phyloP scores from a whole-genome alignment of 2,113 vertebrate genomes.

The Lophius piscatorius region DNA sequence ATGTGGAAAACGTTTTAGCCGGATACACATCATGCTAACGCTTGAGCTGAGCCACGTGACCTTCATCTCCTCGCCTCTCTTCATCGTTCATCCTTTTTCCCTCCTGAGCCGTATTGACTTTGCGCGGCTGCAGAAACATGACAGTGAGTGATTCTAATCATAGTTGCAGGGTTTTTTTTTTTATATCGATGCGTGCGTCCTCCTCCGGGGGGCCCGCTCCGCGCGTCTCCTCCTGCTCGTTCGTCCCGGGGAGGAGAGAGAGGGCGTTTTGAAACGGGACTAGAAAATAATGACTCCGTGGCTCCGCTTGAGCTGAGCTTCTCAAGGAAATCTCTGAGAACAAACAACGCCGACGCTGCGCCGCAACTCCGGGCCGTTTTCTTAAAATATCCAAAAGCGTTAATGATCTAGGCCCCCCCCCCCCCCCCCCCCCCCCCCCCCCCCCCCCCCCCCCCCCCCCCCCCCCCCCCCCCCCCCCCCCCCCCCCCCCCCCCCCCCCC shows the following conservation, averaged over 20 bases:
- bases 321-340: slow-evolving; percentile 75
- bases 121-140: slow-evolving; percentile 35
- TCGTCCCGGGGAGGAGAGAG: slow-evolving; percentile 61
- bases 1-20: slow-evolving; percentile 42
- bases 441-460: too few species aligned
- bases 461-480: too few species aligned
- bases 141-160: slow-evolving; percentile 63
- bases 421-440: too few species aligned
- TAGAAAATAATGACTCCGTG: slow-evolving; percentile 82
- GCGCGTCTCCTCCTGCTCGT: slow-evolving; percentile 63
- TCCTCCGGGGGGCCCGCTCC: slow-evolving; percentile 53
- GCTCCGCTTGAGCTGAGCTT: slow-evolving; percentile 78
- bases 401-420: slow-evolving; percentile 74
- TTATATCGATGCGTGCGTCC: slow-evolving; percentile 57
- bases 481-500: too few species aligned
- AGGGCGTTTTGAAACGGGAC: slow-evolving; percentile 75
- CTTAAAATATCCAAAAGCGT: slow-evolving; percentile 74
- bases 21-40: neutral
- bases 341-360: slow-evolving; percentile 48
- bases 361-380: slow-evolving; percentile 60
- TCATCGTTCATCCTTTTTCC: too few species aligned
- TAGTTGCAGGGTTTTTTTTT: slow-evolving; percentile 59
- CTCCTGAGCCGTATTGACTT: slow-evolving; percentile 25
- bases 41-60: slow-evolving; percentile 1
- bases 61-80: slow-evolving; percentile 3